Percentiles rank a stretch among this genome's conserved stretches.
These are phyloP conservation scores for Misgurnus mizolepis DNA, from an alignment of 2,113 vertebrate species.

Conservation along the genomic window DNA sequence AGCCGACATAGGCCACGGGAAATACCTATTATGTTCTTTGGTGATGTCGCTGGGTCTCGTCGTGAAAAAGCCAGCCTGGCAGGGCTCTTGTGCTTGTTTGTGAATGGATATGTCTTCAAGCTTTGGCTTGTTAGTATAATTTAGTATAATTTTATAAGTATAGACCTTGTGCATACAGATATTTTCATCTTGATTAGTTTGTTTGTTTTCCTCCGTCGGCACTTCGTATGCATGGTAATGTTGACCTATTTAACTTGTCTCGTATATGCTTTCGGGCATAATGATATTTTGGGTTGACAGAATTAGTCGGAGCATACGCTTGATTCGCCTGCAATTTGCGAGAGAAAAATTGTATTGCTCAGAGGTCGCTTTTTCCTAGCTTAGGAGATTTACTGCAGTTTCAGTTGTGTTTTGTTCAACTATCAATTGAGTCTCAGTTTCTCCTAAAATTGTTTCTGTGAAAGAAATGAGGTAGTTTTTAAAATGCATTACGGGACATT, in stretches of 20 bases:
- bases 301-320: conserved; percentile 57
- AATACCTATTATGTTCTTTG: conserved; percentile 7
- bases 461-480: too few species aligned
- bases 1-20: conserved; percentile 37
- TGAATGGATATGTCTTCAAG: background rate
- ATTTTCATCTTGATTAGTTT: conserved; percentile 42
- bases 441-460: too few species aligned
- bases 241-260: conserved; percentile 53
- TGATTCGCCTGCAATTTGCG: conserved; percentile 54
- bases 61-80: background rate
- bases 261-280: conserved; percentile 49
- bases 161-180: conserved; percentile 25
- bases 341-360: too few species aligned
- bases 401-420: too few species aligned
- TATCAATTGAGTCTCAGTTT: too few species aligned
- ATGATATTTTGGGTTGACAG: conserved; percentile 48
- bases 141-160: conserved; percentile 23
- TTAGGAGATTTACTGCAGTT: too few species aligned
- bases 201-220: conserved; percentile 37
- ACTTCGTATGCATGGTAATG: conserved; percentile 34
- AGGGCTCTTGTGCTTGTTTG: conserved; percentile 35
- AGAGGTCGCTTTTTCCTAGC: too few species aligned
- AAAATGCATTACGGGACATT: too few species aligned
- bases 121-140: conserved; percentile 36
- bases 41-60: conserved; percentile 24